These are phyloP conservation scores for Rhamphomyia laevipes DNA, from an alignment of 2,888 invertebrate species.

Conservation along the genomic window DNA sequence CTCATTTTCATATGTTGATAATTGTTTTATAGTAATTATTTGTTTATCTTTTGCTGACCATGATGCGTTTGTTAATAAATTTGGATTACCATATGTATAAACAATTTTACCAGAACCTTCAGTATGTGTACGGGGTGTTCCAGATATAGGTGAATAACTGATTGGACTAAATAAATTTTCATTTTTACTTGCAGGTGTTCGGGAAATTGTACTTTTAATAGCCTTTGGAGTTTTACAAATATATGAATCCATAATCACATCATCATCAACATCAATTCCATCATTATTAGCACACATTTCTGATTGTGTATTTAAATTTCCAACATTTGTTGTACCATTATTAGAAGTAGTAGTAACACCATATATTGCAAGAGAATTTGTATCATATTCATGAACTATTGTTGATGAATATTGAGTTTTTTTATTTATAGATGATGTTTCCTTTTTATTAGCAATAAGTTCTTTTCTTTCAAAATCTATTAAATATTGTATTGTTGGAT, in stretches of 20 bases:
- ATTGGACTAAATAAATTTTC: conserved; percentile 31
- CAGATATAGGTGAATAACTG: conserved; percentile 30
- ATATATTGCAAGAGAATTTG: conserved; percentile 26
- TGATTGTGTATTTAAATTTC: neutral
- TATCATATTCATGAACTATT: conserved; percentile 12
- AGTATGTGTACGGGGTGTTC: conserved; percentile 22
- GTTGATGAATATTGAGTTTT: conserved; percentile 13
- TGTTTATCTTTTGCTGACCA: conserved; percentile 27
- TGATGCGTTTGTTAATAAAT: conserved; percentile 33
- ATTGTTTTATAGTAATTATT: conserved; percentile 37
- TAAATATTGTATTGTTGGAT: conserved; percentile 48
- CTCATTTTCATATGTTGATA: conserved; percentile 42
- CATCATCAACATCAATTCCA: conserved; percentile 17
- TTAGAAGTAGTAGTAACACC: conserved; percentile 23
- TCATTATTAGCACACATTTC: conserved; percentile 6
- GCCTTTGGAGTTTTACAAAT: conserved; percentile 28
- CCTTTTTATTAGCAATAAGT: conserved; percentile 8
- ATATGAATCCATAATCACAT: conserved; percentile 23
- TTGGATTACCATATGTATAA: conserved; percentile 47
- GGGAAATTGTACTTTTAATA: conserved; percentile 20
- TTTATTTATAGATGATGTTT: conserved; percentile 17
- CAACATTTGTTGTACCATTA: conserved; percentile 12
- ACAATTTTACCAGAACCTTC: conserved; percentile 47
- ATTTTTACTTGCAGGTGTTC: conserved; percentile 27
- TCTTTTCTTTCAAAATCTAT: conserved; percentile 53